phyloP scores from a whole-genome alignment of 2,113 vertebrate species.

The Phalacrocorax aristotelis region DNA sequence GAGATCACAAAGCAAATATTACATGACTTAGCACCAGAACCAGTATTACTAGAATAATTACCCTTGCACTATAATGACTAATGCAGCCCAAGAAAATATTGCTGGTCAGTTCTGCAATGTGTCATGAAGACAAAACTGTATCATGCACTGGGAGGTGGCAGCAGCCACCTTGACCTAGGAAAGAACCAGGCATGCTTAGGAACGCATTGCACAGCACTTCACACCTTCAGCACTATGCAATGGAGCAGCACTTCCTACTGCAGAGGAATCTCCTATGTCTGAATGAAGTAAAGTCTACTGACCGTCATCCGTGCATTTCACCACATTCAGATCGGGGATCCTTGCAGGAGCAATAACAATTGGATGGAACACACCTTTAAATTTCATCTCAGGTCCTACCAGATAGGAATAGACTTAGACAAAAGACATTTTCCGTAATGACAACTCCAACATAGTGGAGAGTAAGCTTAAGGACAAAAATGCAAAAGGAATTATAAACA shows the following conservation, averaged over 20 bases:
- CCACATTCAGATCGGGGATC: slow-evolving; percentile 53
- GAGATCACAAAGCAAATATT: neutral
- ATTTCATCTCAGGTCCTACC: slow-evolving; percentile 54
- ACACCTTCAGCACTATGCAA: neutral
- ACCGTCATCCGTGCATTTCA: slow-evolving; percentile 27
- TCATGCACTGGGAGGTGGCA: neutral
- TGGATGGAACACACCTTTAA: slow-evolving; percentile 51
- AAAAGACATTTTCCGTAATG: neutral
- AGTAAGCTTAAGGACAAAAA: neutral
- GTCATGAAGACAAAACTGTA: neutral
- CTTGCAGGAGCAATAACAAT: slow-evolving; percentile 61
- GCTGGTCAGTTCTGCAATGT: neutral
- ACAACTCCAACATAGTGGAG: neutral
- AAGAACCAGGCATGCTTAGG: neutral
- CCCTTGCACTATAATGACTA: neutral
- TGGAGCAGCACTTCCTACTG: neutral
- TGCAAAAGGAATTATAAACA: neutral
- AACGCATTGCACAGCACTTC: neutral
- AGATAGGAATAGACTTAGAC: neutral
- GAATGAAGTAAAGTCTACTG: neutral
- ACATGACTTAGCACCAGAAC: neutral
- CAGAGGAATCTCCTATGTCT: neutral
- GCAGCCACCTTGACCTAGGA: neutral
- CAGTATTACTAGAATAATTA: neutral
- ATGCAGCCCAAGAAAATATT: neutral